Evolutionary conservation across 2,797 vertebrate genomes (phyloP).

Genomic region (Chanos chanos): DNA sequence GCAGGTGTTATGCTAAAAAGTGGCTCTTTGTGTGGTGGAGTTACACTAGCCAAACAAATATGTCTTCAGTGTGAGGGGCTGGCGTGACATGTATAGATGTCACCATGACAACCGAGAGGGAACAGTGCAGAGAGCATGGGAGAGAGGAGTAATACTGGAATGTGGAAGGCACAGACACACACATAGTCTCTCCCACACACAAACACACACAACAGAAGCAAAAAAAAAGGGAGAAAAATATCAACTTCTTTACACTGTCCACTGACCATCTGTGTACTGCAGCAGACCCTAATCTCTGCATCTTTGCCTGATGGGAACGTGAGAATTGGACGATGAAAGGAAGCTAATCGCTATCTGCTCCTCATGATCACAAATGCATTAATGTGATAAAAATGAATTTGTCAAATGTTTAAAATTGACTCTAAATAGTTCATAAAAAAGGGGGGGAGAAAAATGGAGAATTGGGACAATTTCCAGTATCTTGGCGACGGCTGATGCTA

Average conservation of each 20-base stretch:
- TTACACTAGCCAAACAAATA: slow-evolving; percentile 94
- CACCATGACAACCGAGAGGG: slow-evolving; percentile 85
- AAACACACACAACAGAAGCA: slow-evolving; percentile 46
- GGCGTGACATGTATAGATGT: slow-evolving; percentile 83
- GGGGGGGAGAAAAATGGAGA: background rate
- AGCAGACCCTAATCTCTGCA: too few species aligned
- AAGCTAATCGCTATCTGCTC: too few species aligned
- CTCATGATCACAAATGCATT: too few species aligned
- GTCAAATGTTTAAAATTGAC: slow-evolving; percentile 11
- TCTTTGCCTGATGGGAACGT: too few species aligned
- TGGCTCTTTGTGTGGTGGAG: slow-evolving; percentile 78
- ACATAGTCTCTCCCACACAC: slow-evolving; percentile 50
- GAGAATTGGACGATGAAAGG: too few species aligned
- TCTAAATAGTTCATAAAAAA: slow-evolving; percentile 18
- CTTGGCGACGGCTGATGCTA: slow-evolving; percentile 10
- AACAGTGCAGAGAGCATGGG: slow-evolving; percentile 65
- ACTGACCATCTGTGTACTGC: slow-evolving; percentile 66
- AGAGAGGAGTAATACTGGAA: slow-evolving; percentile 69
- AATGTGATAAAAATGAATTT: too few species aligned
- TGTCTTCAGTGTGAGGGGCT: slow-evolving; percentile 85
- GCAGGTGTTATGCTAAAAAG: slow-evolving; percentile 85
- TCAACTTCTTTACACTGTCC: slow-evolving; percentile 36
- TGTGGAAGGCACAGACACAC: slow-evolving; percentile 70
- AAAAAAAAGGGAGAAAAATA: background rate
- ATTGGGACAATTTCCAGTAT: background rate